Base-by-base conservation (phyloP, 2,888 invertebrate species). In the Melanotus villosus region DNA sequence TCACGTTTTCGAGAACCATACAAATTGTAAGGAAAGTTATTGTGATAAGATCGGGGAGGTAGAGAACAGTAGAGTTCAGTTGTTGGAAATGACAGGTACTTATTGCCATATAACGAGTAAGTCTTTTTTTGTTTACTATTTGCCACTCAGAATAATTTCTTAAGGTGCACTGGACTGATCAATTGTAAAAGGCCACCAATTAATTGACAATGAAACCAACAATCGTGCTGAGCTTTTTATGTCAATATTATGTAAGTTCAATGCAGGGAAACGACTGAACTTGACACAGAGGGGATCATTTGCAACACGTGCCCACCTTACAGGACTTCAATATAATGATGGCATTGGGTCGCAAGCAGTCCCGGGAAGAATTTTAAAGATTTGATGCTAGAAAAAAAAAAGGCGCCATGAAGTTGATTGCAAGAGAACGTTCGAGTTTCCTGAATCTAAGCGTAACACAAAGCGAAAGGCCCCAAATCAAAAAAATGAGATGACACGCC, bases 261-360 rank as follows among this genome's bases (percentile, higher is more conserved):
- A 78, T 14, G 79, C 80, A 2, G 83, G 81, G 3, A 83, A 82
- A 75, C 63, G 80, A 63, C 76, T 80, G 6, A 81, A 83, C 70
- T 79, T 75, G 71, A 41, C 77, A 4, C 47, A 71, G 58, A 75
- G 68, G 62, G 65, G 78, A 9, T 76, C 76, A 1, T 84, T 82
- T 65, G 73, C 79, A 75, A 75, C 70, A 7, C 73, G 82, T 56
- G 80, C 78, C 47, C 67, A 75, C 6, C 79, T 79, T 12, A 79
- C 83, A 4, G 45, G 79, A 75, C 6, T 82, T 10, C 76, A 77
- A 10, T 80, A 77, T 65, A 81, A 82, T 57, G 18, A 43, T 18
- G 70, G 68, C 30, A 16, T 32, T 1, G 4, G 14, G 16, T 54
- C 14, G 34, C 12, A 54, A 18, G 5, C 12, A 54, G 34, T 54